Base-by-base conservation (phyloP, 2,113 vertebrate genomes). In the Phoxinus phoxinus region DNA sequence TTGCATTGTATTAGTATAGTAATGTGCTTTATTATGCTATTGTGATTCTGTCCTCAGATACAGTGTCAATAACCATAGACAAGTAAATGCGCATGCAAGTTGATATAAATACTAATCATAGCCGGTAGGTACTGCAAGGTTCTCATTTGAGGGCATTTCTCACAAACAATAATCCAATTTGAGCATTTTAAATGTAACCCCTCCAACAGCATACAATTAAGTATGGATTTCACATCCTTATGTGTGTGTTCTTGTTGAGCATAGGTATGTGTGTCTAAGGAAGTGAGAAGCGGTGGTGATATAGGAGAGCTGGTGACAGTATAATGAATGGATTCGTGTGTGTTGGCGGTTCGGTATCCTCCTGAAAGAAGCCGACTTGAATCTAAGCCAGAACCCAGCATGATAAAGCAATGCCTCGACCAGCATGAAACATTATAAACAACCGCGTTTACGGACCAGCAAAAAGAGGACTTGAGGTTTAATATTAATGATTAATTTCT, bases 261-360 rank as follows among this genome's bases (percentile, higher is more conserved):
- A 83, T 7, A 41, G 32, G 69, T 75, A 61, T 74, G 67, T 30
- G 63, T 59, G 51, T 73, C 58, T 53, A 19, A 32, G 48, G n/a
- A 53, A 72, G n/a, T 46, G 72, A 71, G 23, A 48, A 81, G 41
- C 10, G 3, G 11, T 67, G 59, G 10, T 35, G 74, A 71, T 77
- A 67, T 79, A 76, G 71, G 71, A 51, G 77, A 41, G 53, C 80
- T 65, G 69, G 37, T 76, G 82, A 82, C 87, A 86, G 78, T 41
- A 65, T 88, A 88, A 88, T 86, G 56, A 86, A 88, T 88, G 76
- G 71, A 85, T 83, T 83, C 27, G 37, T 75, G 51, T 32, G 51
- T 27, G 69, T 27, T 61, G 21, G 7, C 5, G 67, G 56, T 61
- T 41, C 30, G 61, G 67, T 81, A 25, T 71, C 78, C 51, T 75